Percentiles rank a stretch among this genome's conserved stretches.
These are phyloP conservation scores for Amiota communis DNA, from an alignment of 2,888 invertebrate species.

Conservation along the genomic window DNA sequence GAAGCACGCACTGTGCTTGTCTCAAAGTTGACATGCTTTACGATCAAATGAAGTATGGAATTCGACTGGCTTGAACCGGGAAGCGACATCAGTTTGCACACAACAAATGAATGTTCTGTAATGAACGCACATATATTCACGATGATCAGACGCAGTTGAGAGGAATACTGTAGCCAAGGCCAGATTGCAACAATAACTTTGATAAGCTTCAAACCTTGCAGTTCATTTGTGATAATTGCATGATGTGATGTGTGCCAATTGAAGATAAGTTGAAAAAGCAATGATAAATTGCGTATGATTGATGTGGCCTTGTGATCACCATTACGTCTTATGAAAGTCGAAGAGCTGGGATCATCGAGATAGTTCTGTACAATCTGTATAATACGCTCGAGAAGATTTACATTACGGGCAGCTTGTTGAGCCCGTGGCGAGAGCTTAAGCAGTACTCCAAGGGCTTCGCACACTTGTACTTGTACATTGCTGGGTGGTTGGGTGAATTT, in stretches of 20 bases:
- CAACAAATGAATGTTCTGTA: conserved; percentile 68
- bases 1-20: conserved; percentile 59
- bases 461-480: conserved; percentile 54
- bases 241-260: conserved; percentile 65
- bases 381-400: conserved; percentile 57
- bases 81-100: conserved; percentile 67
- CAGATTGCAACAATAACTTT: conserved; percentile 63
- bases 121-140: conserved; percentile 61
- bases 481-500: conserved; percentile 55
- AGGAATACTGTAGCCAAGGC: conserved; percentile 70
- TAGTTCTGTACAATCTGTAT: conserved; percentile 60
- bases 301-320: conserved; percentile 64
- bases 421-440: conserved; percentile 61
- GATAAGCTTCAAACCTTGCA: conserved; percentile 50
- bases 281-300: conserved; percentile 61
- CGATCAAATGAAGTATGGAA: conserved; percentile 65
- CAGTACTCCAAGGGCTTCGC: conserved; percentile 63
- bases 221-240: conserved; percentile 57
- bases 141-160: conserved; percentile 55
- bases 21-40: conserved; percentile 62
- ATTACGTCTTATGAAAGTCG: conserved; percentile 64
- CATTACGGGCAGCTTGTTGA: conserved; percentile 52
- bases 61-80: conserved; percentile 55
- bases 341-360: conserved; percentile 59
- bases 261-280: conserved; percentile 61